Base-by-base conservation (phyloP, 2,797 vertebrate genomes). In the Hoplostethus atlanticus region DNA sequence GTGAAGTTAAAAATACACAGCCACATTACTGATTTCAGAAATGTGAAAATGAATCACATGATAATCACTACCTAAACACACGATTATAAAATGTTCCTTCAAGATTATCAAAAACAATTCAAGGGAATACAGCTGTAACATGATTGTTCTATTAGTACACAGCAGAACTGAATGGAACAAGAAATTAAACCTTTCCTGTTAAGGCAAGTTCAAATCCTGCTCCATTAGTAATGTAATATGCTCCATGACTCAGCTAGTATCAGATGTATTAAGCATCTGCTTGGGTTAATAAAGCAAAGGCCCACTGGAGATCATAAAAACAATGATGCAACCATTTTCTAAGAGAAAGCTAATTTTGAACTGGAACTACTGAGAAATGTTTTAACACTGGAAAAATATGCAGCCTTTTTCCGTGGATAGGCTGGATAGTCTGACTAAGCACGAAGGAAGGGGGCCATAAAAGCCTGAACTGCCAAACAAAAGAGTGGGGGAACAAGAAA, bases 161-260 rank as follows among this genome's bases (percentile, higher is more conserved):
- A 28, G 38, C 4, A 57, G 15, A 53, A 59, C n/a, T 40, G 16
- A 70, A 61, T 34, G n/a, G 42, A 64, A 46, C 21, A 30, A 66
- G 4, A 68, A 77, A 63, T 34, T 0, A 73, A 78, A 44, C 61
- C 12, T 61, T 62, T 56, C 13, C 36, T n/a, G 58, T 68, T 57
- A 21, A 38, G 34, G 5, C 17, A 64, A 38, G 42, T 59, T 15
- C 38, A 42, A 65, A 56, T 64, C 12, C 8, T 30, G 15, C 47
- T 60, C 38, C 30, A 38, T 63, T 59, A 56, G 42, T 48, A 54
- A 44, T 3, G 3, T 34, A 56, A 76, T 42, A 65, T 63, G 6
- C 51, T 73, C 61, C 1, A 21, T 76, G 77, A 71, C 61, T 81
- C 82, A 81, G 57, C 40, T 31, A 17, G 36, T 69, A 70, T 79